A percentile compares a stretch with the other conserved stretches of the same genome.
Conservation (phyloP, 2,113 vertebrate species). For the Phyllostomus hastatus region DNA sequence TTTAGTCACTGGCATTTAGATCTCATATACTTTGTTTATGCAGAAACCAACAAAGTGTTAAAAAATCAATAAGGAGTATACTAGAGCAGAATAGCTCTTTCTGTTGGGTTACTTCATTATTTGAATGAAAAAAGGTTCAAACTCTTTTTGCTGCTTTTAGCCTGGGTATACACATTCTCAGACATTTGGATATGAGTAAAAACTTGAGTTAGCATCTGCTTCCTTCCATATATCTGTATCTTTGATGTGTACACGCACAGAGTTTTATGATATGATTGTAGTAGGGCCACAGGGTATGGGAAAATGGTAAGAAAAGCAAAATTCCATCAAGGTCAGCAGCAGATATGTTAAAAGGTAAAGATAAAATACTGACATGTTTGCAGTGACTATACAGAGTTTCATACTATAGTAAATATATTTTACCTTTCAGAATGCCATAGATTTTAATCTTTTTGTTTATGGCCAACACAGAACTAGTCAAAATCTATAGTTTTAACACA, state of each 20-base stretch:
- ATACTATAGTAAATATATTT: neutral
- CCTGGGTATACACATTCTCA: neutral
- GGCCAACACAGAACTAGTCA: neutral
- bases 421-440: neutral
- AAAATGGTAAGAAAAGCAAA: neutral
- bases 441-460: slow-evolving; percentile 18
- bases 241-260: neutral
- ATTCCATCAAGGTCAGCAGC: slow-evolving; percentile 32
- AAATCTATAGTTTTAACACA: neutral
- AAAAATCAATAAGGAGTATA: neutral
- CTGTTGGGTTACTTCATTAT: neutral
- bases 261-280: neutral
- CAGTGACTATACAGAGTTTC: neutral
- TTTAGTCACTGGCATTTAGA: neutral
- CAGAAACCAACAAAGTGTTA: neutral
- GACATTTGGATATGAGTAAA: slow-evolving; percentile 37
- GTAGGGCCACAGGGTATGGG: neutral
- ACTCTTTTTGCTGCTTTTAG: slow-evolving; percentile 16
- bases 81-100: neutral
- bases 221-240: slow-evolving; percentile 22
- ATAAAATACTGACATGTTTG: neutral
- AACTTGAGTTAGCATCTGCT: slow-evolving; percentile 20
- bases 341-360: neutral
- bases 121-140: neutral
- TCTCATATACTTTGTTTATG: neutral